Conservation (phyloP, 2,888 invertebrate genomes). For the Linyphia triangularis region DNA sequence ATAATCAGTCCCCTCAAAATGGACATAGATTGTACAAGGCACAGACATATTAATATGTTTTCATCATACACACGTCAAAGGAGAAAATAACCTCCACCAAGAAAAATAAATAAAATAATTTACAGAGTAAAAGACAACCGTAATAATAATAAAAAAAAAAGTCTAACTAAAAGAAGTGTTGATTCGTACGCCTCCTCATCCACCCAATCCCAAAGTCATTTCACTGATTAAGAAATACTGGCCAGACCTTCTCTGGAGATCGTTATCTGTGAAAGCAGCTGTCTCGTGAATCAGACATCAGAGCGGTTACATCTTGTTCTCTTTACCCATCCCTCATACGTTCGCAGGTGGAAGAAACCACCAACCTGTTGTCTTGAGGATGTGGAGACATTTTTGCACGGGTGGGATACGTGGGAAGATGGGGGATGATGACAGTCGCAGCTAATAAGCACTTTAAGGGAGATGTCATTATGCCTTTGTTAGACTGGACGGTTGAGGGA, state of each 20-base stretch:
- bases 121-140: neutral
- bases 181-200: neutral
- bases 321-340: neutral
- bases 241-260: slow-evolving; percentile 31
- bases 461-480: neutral
- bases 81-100: neutral
- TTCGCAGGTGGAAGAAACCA: slow-evolving; percentile 17
- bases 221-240: slow-evolving; percentile 67
- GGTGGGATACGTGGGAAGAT: neutral
- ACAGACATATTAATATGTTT: too few relatives aligned
- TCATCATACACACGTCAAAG: neutral
- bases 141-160: neutral
- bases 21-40: too few relatives aligned
- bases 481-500: neutral
- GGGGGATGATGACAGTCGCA: neutral
- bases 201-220: slow-evolving; percentile 1
- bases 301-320: slow-evolving; percentile 37
- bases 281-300: slow-evolving; percentile 39
- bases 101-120: too few relatives aligned
- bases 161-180: neutral
- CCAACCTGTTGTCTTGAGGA: neutral
- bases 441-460: neutral
- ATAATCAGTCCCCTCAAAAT: too few relatives aligned
- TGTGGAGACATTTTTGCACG: neutral
- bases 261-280: slow-evolving; percentile 52